A percentile compares a stretch with the other conserved stretches of the same genome.
Evolutionary conservation across 2,113 vertebrate species (phyloP).

Genomic region (Pelecanus crispus): DNA sequence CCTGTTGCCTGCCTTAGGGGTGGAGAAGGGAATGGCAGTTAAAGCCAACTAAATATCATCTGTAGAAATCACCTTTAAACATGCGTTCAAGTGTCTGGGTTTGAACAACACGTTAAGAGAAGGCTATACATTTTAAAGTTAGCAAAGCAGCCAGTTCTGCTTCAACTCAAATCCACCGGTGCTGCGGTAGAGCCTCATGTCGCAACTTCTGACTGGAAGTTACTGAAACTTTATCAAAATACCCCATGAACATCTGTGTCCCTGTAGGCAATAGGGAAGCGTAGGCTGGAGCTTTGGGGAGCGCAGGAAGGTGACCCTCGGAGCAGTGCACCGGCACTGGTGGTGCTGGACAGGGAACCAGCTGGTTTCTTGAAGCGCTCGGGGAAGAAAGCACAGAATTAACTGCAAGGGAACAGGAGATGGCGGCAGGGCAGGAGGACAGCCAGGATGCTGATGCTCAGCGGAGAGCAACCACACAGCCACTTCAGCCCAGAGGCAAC

Average conservation of each 20-base stretch:
- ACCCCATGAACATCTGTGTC: fast-evolving
- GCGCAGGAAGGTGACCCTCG: fast-evolving
- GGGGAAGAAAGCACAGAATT: neutral
- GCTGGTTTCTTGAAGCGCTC: neutral
- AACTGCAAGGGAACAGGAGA: neutral
- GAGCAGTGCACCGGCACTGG: neutral
- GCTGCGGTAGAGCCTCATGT: fast-evolving
- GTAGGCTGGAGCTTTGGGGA: neutral
- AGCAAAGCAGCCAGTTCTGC: neutral
- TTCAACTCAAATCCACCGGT: fast-evolving
- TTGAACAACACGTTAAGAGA: neutral
- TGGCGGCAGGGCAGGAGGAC: neutral
- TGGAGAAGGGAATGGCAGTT: neutral
- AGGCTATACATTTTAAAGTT: neutral
- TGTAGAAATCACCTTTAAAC: neutral
- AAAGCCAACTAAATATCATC: neutral
- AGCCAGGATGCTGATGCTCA: neutral
- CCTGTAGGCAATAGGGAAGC: neutral
- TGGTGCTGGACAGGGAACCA: neutral
- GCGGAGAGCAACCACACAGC: no score
- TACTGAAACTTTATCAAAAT: neutral
- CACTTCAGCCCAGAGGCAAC: neutral
- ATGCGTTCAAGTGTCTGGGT: fast-evolving
- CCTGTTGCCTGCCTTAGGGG: neutral
- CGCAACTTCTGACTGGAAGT: neutral